Base-by-base conservation (phyloP, 2,113 vertebrate species). In the Urocolius indicus region DNA sequence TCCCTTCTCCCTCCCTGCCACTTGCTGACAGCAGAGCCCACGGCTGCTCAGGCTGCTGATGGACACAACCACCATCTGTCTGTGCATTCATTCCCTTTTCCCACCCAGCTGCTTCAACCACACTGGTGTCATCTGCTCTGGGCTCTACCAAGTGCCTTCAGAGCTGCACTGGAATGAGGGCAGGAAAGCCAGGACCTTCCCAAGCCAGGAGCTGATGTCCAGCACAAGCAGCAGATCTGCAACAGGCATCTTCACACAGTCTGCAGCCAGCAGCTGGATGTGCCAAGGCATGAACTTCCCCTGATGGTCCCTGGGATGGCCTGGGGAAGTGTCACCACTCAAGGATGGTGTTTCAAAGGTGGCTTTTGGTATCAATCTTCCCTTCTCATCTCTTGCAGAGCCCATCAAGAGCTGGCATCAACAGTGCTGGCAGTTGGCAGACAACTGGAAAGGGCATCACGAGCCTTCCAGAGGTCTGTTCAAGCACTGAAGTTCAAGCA, bases 71-170 rank as follows among this genome's bases (percentile, higher is more conserved):
- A 17, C 1, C 1, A 4, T 21, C 11, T 12, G 23, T 3, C 46
- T 7, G 54, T 4, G 17, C 4, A 0, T 8, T 43, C n/a, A n/a
- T n/a, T n/a, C n/a, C 61, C 68, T 1, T 0, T 10, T 36, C 69
- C 46, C 11, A 38, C 9, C 17, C 36, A 24, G 30, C 9, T 0
- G 3, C 5, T 2, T 10, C 20, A 22, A 27, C 19, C 20, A 16
- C 11, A 1, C 29, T 8, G 51, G 30, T 7, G 45, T 32, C 57
- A 9, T 0, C 0, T 8, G 23, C 20, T 4, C 24, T 5, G 52
- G 66, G 45, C 57, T 72, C 63, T 45, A 13, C 9, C 5, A 27
- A 32, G 26, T 7, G 18, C 36, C 66, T 34, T 22, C 45, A 41
- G 78, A 69, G 69, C 36, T 48, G 16, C 54, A 4, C 29, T 14